Conservation (phyloP, 1,140 invertebrate genomes). For the Micrasema longulum region DNA sequence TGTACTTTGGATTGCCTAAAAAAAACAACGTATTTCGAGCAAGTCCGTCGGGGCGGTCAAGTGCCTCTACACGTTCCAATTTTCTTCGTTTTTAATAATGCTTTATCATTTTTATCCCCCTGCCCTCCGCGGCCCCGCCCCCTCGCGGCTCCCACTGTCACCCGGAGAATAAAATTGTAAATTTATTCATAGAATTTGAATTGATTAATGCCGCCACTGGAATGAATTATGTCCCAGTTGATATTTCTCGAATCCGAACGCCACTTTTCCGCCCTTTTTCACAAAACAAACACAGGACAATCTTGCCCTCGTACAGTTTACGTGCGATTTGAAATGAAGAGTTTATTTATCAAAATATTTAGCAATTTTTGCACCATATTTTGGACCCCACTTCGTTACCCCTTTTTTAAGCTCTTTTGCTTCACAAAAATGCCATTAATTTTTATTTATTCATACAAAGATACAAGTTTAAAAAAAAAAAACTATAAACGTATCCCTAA, state of each 20-base stretch:
- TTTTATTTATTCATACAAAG: too few relatives aligned
- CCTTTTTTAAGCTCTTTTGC: too few relatives aligned
- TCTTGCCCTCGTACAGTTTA: not conserved
- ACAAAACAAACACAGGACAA: slow-evolving; percentile 16
- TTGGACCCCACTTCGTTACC: not conserved
- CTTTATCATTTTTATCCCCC: slow-evolving; percentile 7
- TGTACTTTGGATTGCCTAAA: too few relatives aligned
- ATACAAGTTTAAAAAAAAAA: too few relatives aligned
- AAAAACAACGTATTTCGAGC: too few relatives aligned
- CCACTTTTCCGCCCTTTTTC: not conserved
- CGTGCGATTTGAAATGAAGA: slow-evolving; percentile 25
- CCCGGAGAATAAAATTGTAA: slow-evolving; percentile 14
- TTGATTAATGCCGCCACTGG: slow-evolving; percentile 16
- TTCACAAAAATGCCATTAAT: too few relatives aligned
- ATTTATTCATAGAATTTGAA: slow-evolving; percentile 27
- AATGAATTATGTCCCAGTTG: slow-evolving; percentile 25
- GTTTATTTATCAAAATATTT: slow-evolving; percentile 24
- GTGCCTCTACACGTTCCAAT: not conserved
- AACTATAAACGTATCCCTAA: too few relatives aligned
- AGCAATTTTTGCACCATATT: not conserved
- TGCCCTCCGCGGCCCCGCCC: not conserved
- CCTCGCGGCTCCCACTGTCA: not conserved
- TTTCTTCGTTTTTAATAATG: slow-evolving; percentile 21
- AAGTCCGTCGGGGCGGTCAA: too few relatives aligned
- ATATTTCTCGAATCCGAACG: slow-evolving; percentile 2